phyloP scores from a whole-genome alignment of 2,888 invertebrate genomes.

The Pyrocoelia pectoralis region DNA sequence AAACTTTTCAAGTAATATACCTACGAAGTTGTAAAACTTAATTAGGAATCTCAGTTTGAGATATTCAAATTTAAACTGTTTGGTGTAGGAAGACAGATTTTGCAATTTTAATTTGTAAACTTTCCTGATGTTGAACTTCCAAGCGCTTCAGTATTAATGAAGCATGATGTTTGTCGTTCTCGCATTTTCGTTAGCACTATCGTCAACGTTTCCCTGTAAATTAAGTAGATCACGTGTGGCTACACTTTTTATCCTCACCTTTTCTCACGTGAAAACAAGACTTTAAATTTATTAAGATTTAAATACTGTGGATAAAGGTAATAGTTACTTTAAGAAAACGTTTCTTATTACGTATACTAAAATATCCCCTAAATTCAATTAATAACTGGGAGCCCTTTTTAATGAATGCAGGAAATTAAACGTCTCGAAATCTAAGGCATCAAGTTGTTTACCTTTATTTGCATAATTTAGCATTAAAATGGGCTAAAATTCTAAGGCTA shows the following conservation, averaged over 20 bases:
- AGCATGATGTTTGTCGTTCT: slow-evolving; percentile 45
- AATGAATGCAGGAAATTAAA: slow-evolving; percentile 44
- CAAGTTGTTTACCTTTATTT: slow-evolving; percentile 48
- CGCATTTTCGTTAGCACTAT: slow-evolving; percentile 35
- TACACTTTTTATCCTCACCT: slow-evolving; percentile 3
- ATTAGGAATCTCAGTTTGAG: slow-evolving; percentile 49
- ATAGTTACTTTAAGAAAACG: background rate
- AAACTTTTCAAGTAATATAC: slow-evolving; percentile 44
- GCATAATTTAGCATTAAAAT: slow-evolving; percentile 48
- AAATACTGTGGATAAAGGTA: background rate
- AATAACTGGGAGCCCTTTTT: slow-evolving; percentile 37
- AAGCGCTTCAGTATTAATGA: slow-evolving; percentile 46
- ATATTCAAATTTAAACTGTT: slow-evolving; percentile 50
- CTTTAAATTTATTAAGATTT: background rate
- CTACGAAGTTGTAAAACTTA: slow-evolving; percentile 49
- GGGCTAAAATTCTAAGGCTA: slow-evolving; percentile 42
- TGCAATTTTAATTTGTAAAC: slow-evolving; percentile 53
- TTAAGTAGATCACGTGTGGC: slow-evolving; percentile 22
- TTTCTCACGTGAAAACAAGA: background rate
- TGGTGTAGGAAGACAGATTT: slow-evolving; percentile 50
- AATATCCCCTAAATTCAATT: slow-evolving; percentile 23
- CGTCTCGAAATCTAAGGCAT: slow-evolving; percentile 43
- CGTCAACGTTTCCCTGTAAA: slow-evolving; percentile 26
- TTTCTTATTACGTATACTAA: slow-evolving; percentile 9
- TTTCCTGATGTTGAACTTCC: slow-evolving; percentile 47